Evolutionary conservation across 2,888 invertebrate species (phyloP), one percentile per base, ranked within the genome.

Genomic region (Pardosa pseudoannulata): DNA sequence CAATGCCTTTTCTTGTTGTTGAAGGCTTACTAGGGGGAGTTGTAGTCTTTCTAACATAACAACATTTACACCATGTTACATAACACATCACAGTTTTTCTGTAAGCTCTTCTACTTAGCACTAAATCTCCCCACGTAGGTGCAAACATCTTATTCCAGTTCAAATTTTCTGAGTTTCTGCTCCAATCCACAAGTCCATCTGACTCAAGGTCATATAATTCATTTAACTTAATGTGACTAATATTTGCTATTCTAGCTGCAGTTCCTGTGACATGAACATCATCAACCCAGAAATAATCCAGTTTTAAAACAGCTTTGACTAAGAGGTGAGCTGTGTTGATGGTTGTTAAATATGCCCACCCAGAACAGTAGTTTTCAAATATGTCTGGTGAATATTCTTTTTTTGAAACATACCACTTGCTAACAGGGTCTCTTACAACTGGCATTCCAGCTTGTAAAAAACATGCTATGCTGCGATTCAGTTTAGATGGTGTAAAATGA

Each of bases 271-370:
- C 92, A 91, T 95, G 95, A 65, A 96, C 95, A 91, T 98, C 97
- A 90, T 98, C 97, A 86, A 98, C 96, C 97, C 97, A 98, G 92
- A 98, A 97, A 90, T 95, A 95, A 23, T 93, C 92, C n/a, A 94
- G 91, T 7, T 91, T 92, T 90, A 94, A 94, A 0, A 95, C 94
- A 68, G 93, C 93, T 1, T 92, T 90, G 28, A 94, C 92, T 72
- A 97, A 90, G 27, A 92, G 92, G 23, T 91, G 90, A 0, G 94
- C 95, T 0, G 94, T 93, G 88, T 93, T 92, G 0, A 94, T 93
- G 79, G 94, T 95, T 1, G 95, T 95, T 0, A 96, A 92, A 89
- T 97, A 97, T 89, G 96, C 93, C 96, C 96, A 96, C 0, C 96
- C 96, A 5, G 96, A 96, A 9, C 96, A 91, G 91, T 96, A 96